phyloP scores from a whole-genome alignment of 2,888 invertebrate species.

The Volucella zonaria region DNA sequence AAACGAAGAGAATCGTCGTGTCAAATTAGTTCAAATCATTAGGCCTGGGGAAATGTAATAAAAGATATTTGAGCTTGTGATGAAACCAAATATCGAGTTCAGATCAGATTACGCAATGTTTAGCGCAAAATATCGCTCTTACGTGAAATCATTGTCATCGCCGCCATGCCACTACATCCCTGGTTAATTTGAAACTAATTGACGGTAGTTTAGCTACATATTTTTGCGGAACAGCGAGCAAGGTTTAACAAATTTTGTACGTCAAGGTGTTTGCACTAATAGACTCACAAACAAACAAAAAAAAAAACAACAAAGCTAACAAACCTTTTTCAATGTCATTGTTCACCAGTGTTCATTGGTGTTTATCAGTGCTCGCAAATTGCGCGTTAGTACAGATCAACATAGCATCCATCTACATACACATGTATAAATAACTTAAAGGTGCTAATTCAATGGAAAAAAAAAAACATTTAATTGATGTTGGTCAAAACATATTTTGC shows the following conservation, averaged over 20 bases:
- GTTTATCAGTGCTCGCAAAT: no score
- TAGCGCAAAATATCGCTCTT: neutral
- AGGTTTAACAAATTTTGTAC: conserved; percentile 27
- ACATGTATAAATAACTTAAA: no score
- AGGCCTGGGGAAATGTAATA: neutral
- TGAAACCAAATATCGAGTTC: neutral
- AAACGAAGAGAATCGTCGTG: conserved; percentile 24
- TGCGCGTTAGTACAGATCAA: no score
- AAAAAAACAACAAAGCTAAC: neutral
- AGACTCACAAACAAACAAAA: neutral
- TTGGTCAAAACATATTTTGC: no score
- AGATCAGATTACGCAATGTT: conserved; percentile 15
- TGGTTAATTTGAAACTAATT: conserved; percentile 47
- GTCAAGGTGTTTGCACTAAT: neutral
- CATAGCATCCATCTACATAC: no score
- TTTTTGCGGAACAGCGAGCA: conserved; percentile 49
- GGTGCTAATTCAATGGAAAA: no score
- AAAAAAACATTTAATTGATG: no score
- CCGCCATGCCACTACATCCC: neutral
- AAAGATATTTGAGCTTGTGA: neutral
- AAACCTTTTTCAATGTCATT: conserved; percentile 40
- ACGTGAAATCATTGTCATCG: neutral
- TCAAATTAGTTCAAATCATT: conserved; percentile 35
- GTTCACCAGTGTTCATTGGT: neutral
- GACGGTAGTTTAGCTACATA: conserved; percentile 14